Conservation (phyloP, 2,113 vertebrate genomes). For the Tursiops truncatus region DNA sequence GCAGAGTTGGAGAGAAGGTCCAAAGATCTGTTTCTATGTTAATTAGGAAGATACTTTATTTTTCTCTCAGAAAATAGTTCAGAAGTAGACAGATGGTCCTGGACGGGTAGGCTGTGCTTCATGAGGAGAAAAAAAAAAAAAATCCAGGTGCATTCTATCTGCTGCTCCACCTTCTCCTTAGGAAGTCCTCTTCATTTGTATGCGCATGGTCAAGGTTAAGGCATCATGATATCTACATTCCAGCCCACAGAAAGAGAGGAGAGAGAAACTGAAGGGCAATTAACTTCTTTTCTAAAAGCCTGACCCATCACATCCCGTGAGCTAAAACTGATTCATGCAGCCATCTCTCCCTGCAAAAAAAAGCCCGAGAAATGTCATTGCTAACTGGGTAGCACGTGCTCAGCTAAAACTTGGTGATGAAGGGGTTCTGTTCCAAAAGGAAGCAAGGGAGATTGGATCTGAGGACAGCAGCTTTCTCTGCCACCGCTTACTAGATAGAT, state of each 20-base stretch:
- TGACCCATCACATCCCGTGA: not conserved
- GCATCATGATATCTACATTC: not conserved
- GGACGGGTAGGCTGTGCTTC: not conserved
- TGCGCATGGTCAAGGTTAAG: not conserved
- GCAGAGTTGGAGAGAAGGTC: not conserved
- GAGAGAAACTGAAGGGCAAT: not conserved
- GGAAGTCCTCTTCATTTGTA: not conserved
- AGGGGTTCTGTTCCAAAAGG: not conserved
- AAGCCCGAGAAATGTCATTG: not conserved
- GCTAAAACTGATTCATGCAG: not conserved
- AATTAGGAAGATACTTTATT: not conserved
- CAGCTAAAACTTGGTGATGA: not conserved
- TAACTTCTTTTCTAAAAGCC: not conserved
- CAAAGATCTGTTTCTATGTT: not conserved
- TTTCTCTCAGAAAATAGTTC: not conserved
- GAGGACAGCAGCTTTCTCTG: not conserved
- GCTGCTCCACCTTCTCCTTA: not conserved
- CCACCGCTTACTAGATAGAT: not conserved
- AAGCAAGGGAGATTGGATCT: not conserved
- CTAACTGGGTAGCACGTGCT: not conserved
- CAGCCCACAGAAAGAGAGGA: not conserved
- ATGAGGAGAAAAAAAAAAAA: not conserved
- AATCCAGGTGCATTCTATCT: not conserved
- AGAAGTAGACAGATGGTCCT: not conserved
- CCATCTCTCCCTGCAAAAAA: not conserved